Percentiles rank a stretch among this genome's conserved stretches.
Evolutionary conservation across 2,797 vertebrate genomes (phyloP).

Genomic region (Manis crassicaudata): DNA sequence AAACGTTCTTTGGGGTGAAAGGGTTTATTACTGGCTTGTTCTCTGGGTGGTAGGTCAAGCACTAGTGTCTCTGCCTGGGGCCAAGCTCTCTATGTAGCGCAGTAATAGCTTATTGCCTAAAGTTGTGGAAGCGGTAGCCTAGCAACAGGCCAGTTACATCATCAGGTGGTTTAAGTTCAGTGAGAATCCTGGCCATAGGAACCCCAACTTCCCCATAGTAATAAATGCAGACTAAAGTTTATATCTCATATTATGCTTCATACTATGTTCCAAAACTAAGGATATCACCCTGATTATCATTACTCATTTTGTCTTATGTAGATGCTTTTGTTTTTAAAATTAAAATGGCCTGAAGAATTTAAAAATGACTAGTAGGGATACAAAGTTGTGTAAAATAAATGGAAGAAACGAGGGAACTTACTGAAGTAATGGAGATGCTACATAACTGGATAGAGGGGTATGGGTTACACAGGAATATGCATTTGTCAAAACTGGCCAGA

Average conservation of each 20-base stretch:
- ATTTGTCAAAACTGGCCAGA: neutral
- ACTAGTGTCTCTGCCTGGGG: no score
- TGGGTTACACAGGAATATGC: neutral
- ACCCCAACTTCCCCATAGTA: neutral
- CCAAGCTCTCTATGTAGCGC: no score
- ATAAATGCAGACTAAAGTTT: neutral
- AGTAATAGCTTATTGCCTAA: no score
- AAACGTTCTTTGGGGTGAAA: no score
- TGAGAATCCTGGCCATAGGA: no score
- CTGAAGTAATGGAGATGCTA: neutral
- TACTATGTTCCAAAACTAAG: neutral
- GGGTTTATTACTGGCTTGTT: no score
- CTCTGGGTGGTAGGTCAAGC: no score
- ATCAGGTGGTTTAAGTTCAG: no score
- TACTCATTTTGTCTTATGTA: neutral
- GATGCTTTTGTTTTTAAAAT: constrained; percentile 19
- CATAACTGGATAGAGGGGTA: neutral
- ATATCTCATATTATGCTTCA: neutral
- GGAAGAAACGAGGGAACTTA: neutral
- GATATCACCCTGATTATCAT: neutral
- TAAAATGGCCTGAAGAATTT: neutral
- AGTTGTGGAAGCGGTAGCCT: no score
- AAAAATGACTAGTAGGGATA: neutral
- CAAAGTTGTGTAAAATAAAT: neutral
- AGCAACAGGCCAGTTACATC: no score